Evolutionary conservation across 1,140 invertebrate genomes (phyloP).

Genomic region (Drosophila ambigua): DNA sequence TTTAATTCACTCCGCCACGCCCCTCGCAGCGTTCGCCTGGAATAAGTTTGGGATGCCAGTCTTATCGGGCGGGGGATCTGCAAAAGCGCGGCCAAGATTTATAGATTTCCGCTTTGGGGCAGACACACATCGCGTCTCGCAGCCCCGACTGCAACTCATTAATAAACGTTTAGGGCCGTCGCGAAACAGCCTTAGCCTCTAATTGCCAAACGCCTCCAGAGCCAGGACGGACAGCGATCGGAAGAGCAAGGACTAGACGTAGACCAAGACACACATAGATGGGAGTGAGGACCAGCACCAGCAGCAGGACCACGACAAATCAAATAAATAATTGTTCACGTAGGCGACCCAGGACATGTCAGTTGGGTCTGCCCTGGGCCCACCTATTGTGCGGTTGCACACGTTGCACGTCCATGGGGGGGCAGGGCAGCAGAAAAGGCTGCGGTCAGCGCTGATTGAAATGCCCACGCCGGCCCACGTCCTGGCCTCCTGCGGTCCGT

Average conservation of each 20-base stretch:
- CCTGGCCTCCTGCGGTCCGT: slow-evolving; percentile 11
- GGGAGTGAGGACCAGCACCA: neutral
- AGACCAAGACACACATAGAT: too few species aligned
- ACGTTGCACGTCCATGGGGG: slow-evolving; percentile 7
- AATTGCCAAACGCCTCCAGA: slow-evolving; percentile 51
- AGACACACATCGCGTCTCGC: slow-evolving; percentile 42
- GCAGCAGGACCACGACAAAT: neutral
- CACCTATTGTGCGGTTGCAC: slow-evolving; percentile 49
- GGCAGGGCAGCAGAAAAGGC: slow-evolving; percentile 30
- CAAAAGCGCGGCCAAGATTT: slow-evolving; percentile 54
- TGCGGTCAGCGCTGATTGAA: slow-evolving; percentile 56
- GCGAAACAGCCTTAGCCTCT: slow-evolving; percentile 35
- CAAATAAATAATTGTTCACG: slow-evolving; percentile 36
- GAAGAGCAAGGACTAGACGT: slow-evolving; percentile 4
- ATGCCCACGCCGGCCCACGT: slow-evolving; percentile 45
- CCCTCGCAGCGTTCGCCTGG: slow-evolving; percentile 1
- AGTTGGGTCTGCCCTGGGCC: slow-evolving; percentile 16
- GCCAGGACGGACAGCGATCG: neutral
- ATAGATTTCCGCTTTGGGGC: slow-evolving; percentile 51
- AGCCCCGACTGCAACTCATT: slow-evolving; percentile 59
- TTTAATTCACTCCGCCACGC: slow-evolving; percentile 41
- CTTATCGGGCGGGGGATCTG: slow-evolving; percentile 43
- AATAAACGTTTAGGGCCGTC: slow-evolving; percentile 72
- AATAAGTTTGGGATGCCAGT: neutral
- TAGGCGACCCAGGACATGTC: slow-evolving; percentile 54